Conservation (phyloP, 2,888 invertebrate species). For the Hirtodrosophila cameraria region DNA sequence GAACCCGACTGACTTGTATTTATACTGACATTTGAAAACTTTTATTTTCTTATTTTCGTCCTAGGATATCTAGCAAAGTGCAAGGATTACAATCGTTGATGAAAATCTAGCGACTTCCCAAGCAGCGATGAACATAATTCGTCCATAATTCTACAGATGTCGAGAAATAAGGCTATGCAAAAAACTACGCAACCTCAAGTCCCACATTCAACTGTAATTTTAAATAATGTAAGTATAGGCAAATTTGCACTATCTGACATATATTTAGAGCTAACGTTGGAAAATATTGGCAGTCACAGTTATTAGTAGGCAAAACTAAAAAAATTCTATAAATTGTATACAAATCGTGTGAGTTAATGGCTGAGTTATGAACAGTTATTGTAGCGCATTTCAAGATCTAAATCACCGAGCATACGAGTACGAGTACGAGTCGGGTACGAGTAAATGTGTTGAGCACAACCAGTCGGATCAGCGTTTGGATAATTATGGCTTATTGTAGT, state of each 20-base stretch:
- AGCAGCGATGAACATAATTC: no score
- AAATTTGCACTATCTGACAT: not conserved
- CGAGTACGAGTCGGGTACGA: no score
- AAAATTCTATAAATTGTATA: slow-evolving; percentile 13
- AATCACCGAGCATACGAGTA: slow-evolving; percentile 21
- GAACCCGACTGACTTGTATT: no score
- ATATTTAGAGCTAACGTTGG: not conserved
- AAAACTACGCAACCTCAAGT: no score
- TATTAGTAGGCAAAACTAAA: slow-evolving; percentile 8
- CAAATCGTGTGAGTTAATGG: slow-evolving; percentile 12
- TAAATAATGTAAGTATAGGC: not conserved
- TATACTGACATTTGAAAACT: no score
- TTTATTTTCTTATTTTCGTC: no score
- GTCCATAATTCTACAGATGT: no score
- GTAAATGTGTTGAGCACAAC: slow-evolving; percentile 23
- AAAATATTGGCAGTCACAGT: slow-evolving; percentile 5
- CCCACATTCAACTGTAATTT: not conserved
- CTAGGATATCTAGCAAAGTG: no score
- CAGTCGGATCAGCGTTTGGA: slow-evolving; percentile 62
- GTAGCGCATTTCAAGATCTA: slow-evolving; percentile 33
- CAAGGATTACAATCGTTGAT: no score
- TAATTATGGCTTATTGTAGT: slow-evolving; percentile 76
- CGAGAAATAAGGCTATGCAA: no score
- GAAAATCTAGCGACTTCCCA: no score
- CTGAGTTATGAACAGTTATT: slow-evolving; percentile 38